phyloP scores from a whole-genome alignment of 2,113 vertebrate genomes.

The Synchiropus splendidus region DNA sequence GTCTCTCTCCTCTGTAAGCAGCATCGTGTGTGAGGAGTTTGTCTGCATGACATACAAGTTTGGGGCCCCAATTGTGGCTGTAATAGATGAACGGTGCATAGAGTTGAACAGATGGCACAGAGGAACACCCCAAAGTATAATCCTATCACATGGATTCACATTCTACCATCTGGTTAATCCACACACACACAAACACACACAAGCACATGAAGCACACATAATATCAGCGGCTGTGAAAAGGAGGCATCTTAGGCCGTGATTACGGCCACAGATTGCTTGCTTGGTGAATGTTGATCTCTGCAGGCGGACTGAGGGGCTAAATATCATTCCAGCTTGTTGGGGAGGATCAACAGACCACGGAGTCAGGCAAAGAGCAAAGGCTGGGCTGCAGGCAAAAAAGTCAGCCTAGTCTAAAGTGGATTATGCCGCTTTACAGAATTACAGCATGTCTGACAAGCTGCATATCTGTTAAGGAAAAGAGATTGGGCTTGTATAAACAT shows the following conservation, averaged over 20 bases:
- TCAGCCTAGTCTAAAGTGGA: slow-evolving; percentile 71
- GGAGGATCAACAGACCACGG: slow-evolving; percentile 52
- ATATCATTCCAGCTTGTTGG: slow-evolving; percentile 72
- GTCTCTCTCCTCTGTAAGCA: slow-evolving; percentile 2
- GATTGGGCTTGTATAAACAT: slow-evolving; percentile 56
- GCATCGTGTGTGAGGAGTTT: slow-evolving; percentile 15
- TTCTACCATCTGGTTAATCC: slow-evolving; percentile 95
- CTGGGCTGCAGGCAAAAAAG: slow-evolving; percentile 55
- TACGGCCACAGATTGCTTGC: slow-evolving; percentile 81
- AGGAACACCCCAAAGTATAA: slow-evolving; percentile 91
- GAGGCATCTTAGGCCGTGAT: slow-evolving; percentile 80
- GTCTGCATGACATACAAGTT: slow-evolving; percentile 44
- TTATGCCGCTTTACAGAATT: slow-evolving; percentile 68
- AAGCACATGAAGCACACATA: slow-evolving; percentile 55
- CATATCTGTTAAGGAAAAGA: slow-evolving; percentile 60
- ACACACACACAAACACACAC: slow-evolving; percentile 39
- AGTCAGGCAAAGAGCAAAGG: slow-evolving; percentile 60
- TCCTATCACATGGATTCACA: slow-evolving; percentile 94
- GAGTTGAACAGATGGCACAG: slow-evolving; percentile 81
- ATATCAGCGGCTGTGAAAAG: slow-evolving; percentile 85
- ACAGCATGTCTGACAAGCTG: slow-evolving; percentile 67
- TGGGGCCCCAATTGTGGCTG: slow-evolving; percentile 50
- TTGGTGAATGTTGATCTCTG: slow-evolving; percentile 79
- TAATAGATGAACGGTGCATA: slow-evolving; percentile 57
- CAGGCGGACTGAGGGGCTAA: slow-evolving; percentile 62